Base-by-base conservation (phyloP, 2,888 invertebrate species). In the Apamea sordens region DNA sequence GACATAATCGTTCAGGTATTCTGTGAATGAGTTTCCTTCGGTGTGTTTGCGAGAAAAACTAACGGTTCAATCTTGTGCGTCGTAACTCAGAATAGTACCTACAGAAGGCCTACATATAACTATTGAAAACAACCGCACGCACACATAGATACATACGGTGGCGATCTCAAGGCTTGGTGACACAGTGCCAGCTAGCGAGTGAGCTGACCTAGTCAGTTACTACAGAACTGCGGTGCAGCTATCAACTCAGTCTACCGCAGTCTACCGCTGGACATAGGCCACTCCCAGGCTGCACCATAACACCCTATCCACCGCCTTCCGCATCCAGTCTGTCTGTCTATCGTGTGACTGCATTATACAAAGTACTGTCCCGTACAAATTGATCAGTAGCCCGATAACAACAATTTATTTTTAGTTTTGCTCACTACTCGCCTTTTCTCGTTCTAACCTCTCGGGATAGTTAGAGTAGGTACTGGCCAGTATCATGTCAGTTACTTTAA, bases 1-100 rank as follows among this genome's bases (percentile, higher is more conserved):
- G 86, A 88, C 89, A 83, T 89, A 87, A 88, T 86, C 82, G 81
- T 82, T 76, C 75, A 83, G 75, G 88, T 73, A 82, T 83, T 75
- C 85, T 69, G 47, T 89, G 84, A 89, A 89, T 89, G 89, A 87
- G 83, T 87, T 89, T 86, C 88, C 87, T 89, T 79, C 56, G 74
- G 69, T 21, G 72, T 56, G 59, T 41, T 75, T 50, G 84, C 81
- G 89, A 89, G 89, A 89, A 88, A 89, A 83, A 75, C 80, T 74
- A 87, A 89, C 89, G 84, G 89, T 88, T 72, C 21, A 76, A 84
- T 79, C 59, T 73, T 53, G 56, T 78, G 68, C 11, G 50, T 67
- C 11, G 70, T 18, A 11, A 68, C 15, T 15, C 3, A 21, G 61
- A 36, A 47, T 24, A 56, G 0, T 59, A n/a, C 11, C 1, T 0